phyloP scores from a whole-genome alignment of 2,888 invertebrate genomes.

The Philhelius pedissequus region DNA sequence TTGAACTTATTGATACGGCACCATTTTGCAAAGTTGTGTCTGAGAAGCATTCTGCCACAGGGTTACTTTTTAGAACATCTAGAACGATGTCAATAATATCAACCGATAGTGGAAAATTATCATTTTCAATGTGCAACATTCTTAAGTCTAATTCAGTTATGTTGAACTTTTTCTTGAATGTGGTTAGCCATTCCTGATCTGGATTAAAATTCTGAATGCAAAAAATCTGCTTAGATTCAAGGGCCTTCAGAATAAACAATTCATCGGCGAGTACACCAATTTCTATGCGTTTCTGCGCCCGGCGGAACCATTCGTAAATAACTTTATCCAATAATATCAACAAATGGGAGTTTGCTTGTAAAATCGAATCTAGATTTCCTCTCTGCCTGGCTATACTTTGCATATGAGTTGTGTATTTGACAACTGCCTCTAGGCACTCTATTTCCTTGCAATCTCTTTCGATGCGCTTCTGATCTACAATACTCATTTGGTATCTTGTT shows the following conservation, averaged over 20 bases:
- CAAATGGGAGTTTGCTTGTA: background rate
- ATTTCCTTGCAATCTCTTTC: background rate
- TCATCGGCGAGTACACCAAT: conserved; percentile 25
- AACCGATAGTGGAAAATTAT: background rate
- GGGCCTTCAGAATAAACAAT: conserved; percentile 6
- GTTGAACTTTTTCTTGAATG: conserved; percentile 3
- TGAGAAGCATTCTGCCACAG: background rate
- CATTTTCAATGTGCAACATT: conserved; percentile 6
- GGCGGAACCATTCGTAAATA: conserved; percentile 39
- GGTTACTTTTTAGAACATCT: background rate
- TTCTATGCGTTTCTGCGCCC: conserved; percentile 21
- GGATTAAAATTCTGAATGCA: background rate
- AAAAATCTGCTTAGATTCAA: conserved; percentile 5
- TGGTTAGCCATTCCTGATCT: background rate
- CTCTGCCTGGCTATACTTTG: background rate
- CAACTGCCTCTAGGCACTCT: background rate
- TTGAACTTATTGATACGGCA: background rate
- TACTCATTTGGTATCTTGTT: background rate
- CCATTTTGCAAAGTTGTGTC: background rate
- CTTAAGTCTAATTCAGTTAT: conserved; percentile 44
- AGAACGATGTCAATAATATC: conserved; percentile 29
- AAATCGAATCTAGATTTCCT: background rate
- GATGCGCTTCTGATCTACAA: background rate
- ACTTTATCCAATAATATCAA: conserved; percentile 8
- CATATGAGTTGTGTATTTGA: conserved; percentile 13